phyloP scores from a whole-genome alignment of 2,888 invertebrate genomes.

The Malacosoma neustria region DNA sequence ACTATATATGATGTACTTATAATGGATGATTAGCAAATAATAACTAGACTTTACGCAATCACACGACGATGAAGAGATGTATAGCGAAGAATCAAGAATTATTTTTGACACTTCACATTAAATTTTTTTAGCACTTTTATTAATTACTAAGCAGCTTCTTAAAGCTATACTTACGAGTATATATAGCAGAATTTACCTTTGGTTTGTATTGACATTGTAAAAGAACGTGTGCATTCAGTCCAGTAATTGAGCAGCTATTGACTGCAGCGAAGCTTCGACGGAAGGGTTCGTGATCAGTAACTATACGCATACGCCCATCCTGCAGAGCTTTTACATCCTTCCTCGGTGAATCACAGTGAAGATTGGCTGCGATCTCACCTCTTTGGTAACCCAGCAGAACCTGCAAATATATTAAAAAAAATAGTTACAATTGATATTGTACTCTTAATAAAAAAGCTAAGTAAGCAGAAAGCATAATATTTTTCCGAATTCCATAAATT shows the following conservation, averaged over 20 bases:
- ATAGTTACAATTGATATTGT: not conserved
- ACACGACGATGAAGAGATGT: too few relatives aligned
- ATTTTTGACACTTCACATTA: too few relatives aligned
- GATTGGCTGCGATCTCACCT: slow-evolving; percentile 79
- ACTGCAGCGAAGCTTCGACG: slow-evolving; percentile 54
- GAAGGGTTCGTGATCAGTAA: slow-evolving; percentile 72
- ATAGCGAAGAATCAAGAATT: too few relatives aligned
- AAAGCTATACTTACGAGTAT: too few relatives aligned
- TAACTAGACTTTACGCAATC: too few relatives aligned
- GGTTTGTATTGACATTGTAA: slow-evolving; percentile 31
- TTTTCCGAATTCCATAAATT: not conserved
- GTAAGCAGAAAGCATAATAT: not conserved
- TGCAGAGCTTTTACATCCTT: slow-evolving; percentile 54
- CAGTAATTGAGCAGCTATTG: slow-evolving; percentile 36
- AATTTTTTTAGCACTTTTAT: too few relatives aligned
- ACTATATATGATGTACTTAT: too few relatives aligned
- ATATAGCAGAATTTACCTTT: slow-evolving; percentile 39
- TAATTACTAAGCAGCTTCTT: too few relatives aligned
- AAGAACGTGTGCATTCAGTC: slow-evolving; percentile 37
- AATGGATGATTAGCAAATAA: too few relatives aligned
- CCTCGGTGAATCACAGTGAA: slow-evolving; percentile 77
- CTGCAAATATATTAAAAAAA: slow-evolving; percentile 12
- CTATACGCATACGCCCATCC: slow-evolving; percentile 70
- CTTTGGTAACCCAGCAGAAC: slow-evolving; percentile 76
- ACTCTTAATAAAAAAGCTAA: not conserved